Evolutionary conservation across 2,797 vertebrate genomes (phyloP).

Genomic region (Anguilla obscura): DNA sequence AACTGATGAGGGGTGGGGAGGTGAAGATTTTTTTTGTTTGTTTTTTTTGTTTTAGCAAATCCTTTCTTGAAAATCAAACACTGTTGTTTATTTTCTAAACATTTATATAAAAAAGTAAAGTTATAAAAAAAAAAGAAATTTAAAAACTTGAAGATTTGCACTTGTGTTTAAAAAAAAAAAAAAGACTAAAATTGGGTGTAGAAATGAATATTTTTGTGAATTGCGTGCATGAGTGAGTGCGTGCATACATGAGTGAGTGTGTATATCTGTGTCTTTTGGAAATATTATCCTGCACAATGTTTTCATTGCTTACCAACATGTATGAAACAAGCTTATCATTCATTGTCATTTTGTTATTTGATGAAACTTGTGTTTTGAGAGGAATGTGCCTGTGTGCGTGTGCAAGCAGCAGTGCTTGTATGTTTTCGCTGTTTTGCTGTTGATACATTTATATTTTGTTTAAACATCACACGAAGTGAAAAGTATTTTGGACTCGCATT

Average conservation of each 20-base stretch:
- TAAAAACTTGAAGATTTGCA: conserved; percentile 85
- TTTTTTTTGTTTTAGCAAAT: conserved; percentile 64
- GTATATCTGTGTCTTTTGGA: conserved; percentile 37
- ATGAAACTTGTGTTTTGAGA: conserved; percentile 34
- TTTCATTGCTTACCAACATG: conserved; percentile 48
- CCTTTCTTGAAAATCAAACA: conserved; percentile 82
- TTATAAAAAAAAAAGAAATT: conserved; percentile 71
- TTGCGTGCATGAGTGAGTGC: conserved; percentile 55
- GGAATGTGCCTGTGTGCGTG: conserved; percentile 32
- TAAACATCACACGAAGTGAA: conserved; percentile 50
- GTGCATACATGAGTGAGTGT: conserved; percentile 49
- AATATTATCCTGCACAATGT: conserved; percentile 54
- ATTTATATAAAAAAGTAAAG: conserved; percentile 79
- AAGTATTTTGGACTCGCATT: conserved; percentile 54
- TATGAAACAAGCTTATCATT: conserved; percentile 53
- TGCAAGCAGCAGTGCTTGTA: background rate
- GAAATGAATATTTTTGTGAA: conserved; percentile 74
- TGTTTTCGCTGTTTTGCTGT: conserved; percentile 28
- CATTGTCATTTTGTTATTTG: conserved; percentile 51
- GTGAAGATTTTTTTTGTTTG: conserved; percentile 56
- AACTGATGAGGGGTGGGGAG: conserved; percentile 35
- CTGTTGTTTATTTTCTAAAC: conserved; percentile 76
- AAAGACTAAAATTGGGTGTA: conserved; percentile 67
- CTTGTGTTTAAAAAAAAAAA: conserved; percentile 78
- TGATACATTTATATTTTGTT: conserved; percentile 50